phyloP scores from a whole-genome alignment of 2,113 vertebrate species.

The Brienomyrus brachyistius region DNA sequence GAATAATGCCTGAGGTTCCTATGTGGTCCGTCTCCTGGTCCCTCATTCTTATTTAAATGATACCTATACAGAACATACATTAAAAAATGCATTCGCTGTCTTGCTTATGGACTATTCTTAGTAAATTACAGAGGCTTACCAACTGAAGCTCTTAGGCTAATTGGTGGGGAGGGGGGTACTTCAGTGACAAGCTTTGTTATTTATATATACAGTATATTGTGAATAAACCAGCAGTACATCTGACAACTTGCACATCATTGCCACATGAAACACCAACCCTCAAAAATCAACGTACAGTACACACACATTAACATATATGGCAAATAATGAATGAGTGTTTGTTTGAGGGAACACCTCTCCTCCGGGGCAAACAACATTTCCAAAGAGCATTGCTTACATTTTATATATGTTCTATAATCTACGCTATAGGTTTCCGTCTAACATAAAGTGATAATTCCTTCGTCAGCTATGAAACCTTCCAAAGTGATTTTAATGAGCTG shows the following conservation, averaged over 20 bases:
- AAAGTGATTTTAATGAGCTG: slow-evolving; percentile 42
- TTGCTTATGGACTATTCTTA: not conserved
- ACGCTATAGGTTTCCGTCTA: not conserved
- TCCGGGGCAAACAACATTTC: not conserved
- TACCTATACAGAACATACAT: not conserved
- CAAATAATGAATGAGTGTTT: not conserved
- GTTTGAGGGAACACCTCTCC: not conserved
- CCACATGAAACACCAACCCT: not conserved
- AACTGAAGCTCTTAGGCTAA: not conserved
- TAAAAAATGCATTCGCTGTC: not conserved
- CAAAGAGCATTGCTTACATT: not conserved
- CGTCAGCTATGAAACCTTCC: slow-evolving; percentile 25
- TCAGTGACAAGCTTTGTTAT: not conserved
- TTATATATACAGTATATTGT: not conserved
- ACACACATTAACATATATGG: not conserved
- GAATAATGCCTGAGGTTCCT: not conserved
- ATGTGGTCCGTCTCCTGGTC: not conserved
- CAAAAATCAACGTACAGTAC: not conserved
- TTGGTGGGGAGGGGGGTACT: not conserved
- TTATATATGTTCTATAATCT: slow-evolving; percentile 1
- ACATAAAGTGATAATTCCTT: slow-evolving; percentile 17
- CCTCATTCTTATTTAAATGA: not conserved
- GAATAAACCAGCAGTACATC: not conserved
- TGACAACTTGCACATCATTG: not conserved
- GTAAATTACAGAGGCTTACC: not conserved